Evolutionary conservation across 1,140 invertebrate genomes (phyloP), one percentile per base, ranked within the genome.

Genomic region (Drosophila murphyi): DNA sequence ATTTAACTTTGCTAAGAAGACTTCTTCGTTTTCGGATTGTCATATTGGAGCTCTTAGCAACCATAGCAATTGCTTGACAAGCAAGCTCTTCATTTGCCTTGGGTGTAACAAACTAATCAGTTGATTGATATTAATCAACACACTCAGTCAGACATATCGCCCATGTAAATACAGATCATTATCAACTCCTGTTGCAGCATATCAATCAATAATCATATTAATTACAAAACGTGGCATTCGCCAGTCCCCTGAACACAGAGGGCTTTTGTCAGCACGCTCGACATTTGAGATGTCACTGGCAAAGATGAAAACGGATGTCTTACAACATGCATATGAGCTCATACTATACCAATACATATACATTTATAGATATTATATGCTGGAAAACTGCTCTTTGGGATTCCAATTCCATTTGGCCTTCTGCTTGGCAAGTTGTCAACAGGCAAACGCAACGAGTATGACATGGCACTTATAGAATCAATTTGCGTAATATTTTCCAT

Each of bases 81-180:
- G 8, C 39, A n/a, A 10, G 41, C 61, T 12, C 12, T 20, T 8
- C 48, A 69, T 76, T 75, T 70, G 32, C 28, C 61, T 35, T 31
- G 68, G 34, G 39, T 35, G 45, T 29, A 79, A 73, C 80, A 80
- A 80, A 87, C 39, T 43, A 43, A 87, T 87, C 76, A 89, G 67
- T 63, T 88, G 80, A 80, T 83, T 83, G 77, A 75, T 62, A 74
- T 80, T 80, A 83, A 88, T 83, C 76, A 83, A 75, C 73, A 65
- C 72, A n/a, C 10, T 4, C 56, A 34, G 6, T 7, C 12, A 60
- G 4, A n/a, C 43, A 60, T 32, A 28, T 12, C 28, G 7, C 62
- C 61, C 50, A 69, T 69, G 72, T 63, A 43, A 80, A 65, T 50
- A 28, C 39, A 20, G 63, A 67, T 77, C 52, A 47, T 47, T 52